Evolutionary conservation across 2,888 invertebrate genomes (phyloP).

Genomic region (Dryococelus australis): DNA sequence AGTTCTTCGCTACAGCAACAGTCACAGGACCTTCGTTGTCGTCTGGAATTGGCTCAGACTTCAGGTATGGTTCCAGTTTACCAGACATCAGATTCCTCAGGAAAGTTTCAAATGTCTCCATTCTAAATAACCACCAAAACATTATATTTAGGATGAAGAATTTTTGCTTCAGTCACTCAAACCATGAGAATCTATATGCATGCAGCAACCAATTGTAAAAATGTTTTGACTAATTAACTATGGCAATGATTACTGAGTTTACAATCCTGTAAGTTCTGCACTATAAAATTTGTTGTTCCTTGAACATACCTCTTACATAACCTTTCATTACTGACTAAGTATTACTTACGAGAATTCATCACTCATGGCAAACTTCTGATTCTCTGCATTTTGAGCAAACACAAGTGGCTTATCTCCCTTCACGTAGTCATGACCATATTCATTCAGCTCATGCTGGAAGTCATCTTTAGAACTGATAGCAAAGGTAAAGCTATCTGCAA

Average conservation of each 20-base stretch:
- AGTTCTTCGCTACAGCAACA: constrained; percentile 96
- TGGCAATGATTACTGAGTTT: too few relatives aligned
- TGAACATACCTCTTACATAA: too few relatives aligned
- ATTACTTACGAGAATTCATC: constrained; percentile 83
- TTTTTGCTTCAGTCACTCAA: background rate
- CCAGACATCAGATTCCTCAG: constrained; percentile 82
- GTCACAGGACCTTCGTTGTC: constrained; percentile 83
- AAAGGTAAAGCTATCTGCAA: constrained; percentile 74
- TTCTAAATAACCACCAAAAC: constrained; percentile 47
- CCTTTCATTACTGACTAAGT: too few relatives aligned
- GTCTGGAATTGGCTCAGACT: constrained; percentile 93
- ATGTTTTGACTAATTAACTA: too few relatives aligned
- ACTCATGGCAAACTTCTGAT: constrained; percentile 88
- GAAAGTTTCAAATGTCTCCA: constrained; percentile 86
- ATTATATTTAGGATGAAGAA: constrained; percentile 37
- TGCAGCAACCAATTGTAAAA: too few relatives aligned
- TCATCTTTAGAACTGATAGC: constrained; percentile 93
- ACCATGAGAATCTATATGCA: too few relatives aligned
- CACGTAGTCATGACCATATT: constrained; percentile 89
- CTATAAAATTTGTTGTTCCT: too few relatives aligned
- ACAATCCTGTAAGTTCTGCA: too few relatives aligned
- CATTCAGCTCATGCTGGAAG: constrained; percentile 93
- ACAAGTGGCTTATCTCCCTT: constrained; percentile 90
- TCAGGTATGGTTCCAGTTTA: constrained; percentile 88
- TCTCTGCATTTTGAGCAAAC: constrained; percentile 81